Evolutionary conservation across 2,113 vertebrate genomes (phyloP).

Genomic region (Thamnophis sirtalis): DNA sequence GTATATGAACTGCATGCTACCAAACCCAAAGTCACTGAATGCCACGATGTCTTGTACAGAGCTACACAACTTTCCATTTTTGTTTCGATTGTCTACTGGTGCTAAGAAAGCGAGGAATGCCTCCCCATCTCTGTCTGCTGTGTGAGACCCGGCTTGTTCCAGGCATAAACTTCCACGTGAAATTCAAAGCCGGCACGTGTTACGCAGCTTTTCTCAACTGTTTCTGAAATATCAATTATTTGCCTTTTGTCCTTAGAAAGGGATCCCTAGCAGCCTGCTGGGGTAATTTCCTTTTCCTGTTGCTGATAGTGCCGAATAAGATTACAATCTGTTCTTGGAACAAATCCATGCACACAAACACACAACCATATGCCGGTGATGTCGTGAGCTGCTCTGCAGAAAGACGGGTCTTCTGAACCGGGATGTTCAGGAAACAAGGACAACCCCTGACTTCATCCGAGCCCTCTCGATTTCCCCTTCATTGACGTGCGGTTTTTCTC

Average conservation of each 20-base stretch:
- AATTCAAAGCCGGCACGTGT: background rate
- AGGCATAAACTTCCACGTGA: background rate
- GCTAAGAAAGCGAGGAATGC: background rate
- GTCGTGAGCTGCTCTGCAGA: slow-evolving; percentile 43
- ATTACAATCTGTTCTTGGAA: slow-evolving; percentile 9
- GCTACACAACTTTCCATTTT: background rate
- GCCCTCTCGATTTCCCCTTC: slow-evolving; percentile 26
- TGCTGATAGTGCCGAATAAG: slow-evolving; percentile 9
- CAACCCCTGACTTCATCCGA: slow-evolving; percentile 43
- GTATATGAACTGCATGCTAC: background rate
- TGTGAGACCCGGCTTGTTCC: background rate
- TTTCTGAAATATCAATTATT: background rate
- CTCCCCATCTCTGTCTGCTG: background rate
- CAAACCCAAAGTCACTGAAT: background rate
- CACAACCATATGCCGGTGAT: slow-evolving; percentile 27
- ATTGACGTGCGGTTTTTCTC: slow-evolving; percentile 21
- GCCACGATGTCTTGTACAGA: background rate
- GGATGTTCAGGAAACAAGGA: slow-evolving; percentile 43
- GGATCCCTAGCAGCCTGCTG: slow-evolving; percentile 13
- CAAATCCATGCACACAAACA: background rate
- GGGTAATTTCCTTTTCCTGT: slow-evolving; percentile 27
- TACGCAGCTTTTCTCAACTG: background rate
- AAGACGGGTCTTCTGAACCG: slow-evolving; percentile 39
- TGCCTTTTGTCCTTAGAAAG: background rate
- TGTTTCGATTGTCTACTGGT: background rate